Conservation (phyloP, 2,888 invertebrate genomes). For the Brachyptera risi region DNA sequence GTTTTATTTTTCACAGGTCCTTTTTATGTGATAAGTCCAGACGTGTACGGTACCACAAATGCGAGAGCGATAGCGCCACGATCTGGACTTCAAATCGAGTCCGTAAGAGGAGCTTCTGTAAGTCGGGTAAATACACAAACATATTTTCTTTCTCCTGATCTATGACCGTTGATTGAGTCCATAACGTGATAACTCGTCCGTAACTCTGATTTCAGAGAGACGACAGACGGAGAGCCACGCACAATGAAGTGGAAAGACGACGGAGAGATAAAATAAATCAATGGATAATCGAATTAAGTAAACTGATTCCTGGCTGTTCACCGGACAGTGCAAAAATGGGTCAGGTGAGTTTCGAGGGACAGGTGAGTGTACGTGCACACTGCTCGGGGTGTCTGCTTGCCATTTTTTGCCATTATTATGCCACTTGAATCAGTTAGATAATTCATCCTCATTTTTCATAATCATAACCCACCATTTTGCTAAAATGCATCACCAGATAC, state of each 20-base stretch:
- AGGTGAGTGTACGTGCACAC: constrained; percentile 9
- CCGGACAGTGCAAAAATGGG: constrained; percentile 42
- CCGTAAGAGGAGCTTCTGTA: constrained; percentile 38
- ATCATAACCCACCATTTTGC: too few species aligned
- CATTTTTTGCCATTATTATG: too few species aligned
- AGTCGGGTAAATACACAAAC: constrained; percentile 27
- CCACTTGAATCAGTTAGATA: too few species aligned
- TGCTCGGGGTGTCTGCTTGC: background rate
- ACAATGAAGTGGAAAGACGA: constrained; percentile 92
- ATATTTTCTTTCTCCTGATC: constrained; percentile 8
- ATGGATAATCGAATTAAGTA: constrained; percentile 91
- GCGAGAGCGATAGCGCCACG: constrained; percentile 60
- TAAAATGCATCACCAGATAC: too few species aligned
- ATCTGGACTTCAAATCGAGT: constrained; percentile 50
- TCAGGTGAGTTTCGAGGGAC: constrained; percentile 32
- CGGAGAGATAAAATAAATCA: constrained; percentile 94
- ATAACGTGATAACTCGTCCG: background rate
- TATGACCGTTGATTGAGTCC: too few species aligned
- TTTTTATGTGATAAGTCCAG: constrained; percentile 78
- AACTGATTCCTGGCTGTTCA: constrained; percentile 76
- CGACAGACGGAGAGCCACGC: constrained; percentile 84
- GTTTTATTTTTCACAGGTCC: constrained; percentile 49
- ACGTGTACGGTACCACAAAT: constrained; percentile 63
- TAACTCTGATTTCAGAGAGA: constrained; percentile 59
- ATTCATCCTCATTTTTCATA: too few species aligned